phyloP scores from a whole-genome alignment of 2,888 invertebrate genomes.

The Thymelicus sylvestris region DNA sequence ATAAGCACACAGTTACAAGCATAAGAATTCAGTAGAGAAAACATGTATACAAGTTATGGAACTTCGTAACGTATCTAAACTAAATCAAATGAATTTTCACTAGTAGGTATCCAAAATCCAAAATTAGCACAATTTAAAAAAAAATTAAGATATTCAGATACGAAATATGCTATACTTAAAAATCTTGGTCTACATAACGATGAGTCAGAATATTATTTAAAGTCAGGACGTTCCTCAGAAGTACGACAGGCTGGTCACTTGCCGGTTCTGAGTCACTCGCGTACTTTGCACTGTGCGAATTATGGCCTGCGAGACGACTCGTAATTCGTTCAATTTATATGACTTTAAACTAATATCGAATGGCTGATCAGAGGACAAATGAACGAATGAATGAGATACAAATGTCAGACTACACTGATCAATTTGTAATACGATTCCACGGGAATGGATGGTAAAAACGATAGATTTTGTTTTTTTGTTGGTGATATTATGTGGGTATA shows the following conservation, averaged over 20 bases:
- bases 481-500: not conserved
- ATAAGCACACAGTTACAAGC: no score
- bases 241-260: not conserved
- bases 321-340: conserved; percentile 33
- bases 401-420: conserved; percentile 15
- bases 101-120: no score
- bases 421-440: conserved; percentile 22
- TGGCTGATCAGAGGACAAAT: conserved; percentile 27
- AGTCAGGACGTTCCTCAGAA: not conserved
- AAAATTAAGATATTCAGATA: no score
- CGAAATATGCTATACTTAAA: no score
- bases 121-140: no score
- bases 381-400: conserved; percentile 28
- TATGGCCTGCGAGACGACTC: conserved; percentile 29
- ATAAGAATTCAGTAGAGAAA: no score
- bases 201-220: not conserved
- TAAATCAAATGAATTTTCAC: no score
- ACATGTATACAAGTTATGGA: no score
- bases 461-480: not conserved
- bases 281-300: conserved; percentile 25
- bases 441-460: not conserved
- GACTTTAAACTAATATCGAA: conserved; percentile 36
- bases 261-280: conserved; percentile 17
- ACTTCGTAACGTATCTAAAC: no score
- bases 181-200: not conserved